Conservation (phyloP, 1,140 invertebrate species). For the Calephelis virginiensis region DNA sequence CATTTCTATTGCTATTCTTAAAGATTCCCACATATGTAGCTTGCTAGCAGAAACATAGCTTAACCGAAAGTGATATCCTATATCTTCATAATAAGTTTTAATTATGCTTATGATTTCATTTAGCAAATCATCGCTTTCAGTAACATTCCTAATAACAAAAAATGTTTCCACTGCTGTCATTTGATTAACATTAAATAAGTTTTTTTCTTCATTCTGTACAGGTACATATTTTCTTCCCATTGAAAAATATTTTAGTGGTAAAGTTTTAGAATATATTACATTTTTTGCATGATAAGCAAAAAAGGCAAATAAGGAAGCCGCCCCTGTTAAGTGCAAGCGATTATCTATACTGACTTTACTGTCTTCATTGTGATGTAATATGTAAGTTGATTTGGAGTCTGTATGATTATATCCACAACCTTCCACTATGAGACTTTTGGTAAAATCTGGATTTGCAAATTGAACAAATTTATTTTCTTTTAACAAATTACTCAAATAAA, state of each 20-base stretch:
- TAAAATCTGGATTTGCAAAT: conserved; percentile 84
- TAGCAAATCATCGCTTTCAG: conserved; percentile 70
- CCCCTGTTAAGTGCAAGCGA: conserved; percentile 83
- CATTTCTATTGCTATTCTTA: conserved; percentile 82
- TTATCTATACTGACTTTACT: conserved; percentile 68
- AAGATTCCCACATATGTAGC: conserved; percentile 80
- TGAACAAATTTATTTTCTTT: conserved; percentile 72
- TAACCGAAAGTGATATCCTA: conserved; percentile 82
- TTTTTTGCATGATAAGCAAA: conserved; percentile 83
- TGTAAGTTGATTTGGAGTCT: conserved; percentile 76
- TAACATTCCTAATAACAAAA: conserved; percentile 64
- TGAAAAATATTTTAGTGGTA: conserved; percentile 82
- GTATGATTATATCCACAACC: conserved; percentile 81
- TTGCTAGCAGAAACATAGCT: conserved; percentile 77
- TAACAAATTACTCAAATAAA: conserved; percentile 76
- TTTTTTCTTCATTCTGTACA: conserved; percentile 49
- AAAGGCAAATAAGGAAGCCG: conserved; percentile 81
- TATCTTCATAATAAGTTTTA: conserved; percentile 76
- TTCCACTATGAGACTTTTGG: conserved; percentile 83
- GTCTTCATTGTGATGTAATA: conserved; percentile 77
- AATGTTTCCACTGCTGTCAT: conserved; percentile 80
- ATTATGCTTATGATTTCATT: conserved; percentile 68
- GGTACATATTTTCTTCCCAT: conserved; percentile 82
- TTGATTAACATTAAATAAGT: conserved; percentile 82
- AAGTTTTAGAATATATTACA: conserved; percentile 70